Percentiles rank a stretch among this genome's conserved stretches.
These are phyloP conservation scores for Apotomis turbidana DNA, from an alignment of 2,888 invertebrate species.

Conservation along the genomic window DNA sequence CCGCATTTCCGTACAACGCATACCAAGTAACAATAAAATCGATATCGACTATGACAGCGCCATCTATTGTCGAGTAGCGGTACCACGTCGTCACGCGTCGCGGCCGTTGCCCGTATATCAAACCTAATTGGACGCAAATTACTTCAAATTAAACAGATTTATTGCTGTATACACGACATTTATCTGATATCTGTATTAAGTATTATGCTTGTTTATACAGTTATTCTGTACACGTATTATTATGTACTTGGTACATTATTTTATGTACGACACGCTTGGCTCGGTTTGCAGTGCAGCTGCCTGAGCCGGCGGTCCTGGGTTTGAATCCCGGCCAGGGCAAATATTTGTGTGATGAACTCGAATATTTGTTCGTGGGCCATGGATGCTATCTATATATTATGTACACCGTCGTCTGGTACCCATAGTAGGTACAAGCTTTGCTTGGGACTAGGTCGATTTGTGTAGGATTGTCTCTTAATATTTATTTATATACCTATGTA, in stretches of 20 bases:
- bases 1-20: too few species aligned
- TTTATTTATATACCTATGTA: too few species aligned
- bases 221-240: constrained; percentile 12
- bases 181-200: constrained; percentile 49
- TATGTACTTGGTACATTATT: constrained; percentile 22
- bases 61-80: constrained; percentile 75
- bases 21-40: constrained; percentile 1
- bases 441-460: too few species aligned
- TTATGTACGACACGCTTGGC: not conserved
- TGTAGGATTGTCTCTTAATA: too few species aligned
- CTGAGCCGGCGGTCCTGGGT: too few species aligned
- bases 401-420: too few species aligned
- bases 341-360: too few species aligned
- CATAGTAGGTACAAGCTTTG: too few species aligned
- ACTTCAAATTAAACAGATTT: constrained; percentile 75
- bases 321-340: too few species aligned
- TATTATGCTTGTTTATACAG: constrained; percentile 17
- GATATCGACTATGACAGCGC: constrained; percentile 58
- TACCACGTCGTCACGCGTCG: constrained; percentile 54
- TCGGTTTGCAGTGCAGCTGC: too few species aligned
- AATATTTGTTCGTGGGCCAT: too few species aligned
- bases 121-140: constrained; percentile 73
- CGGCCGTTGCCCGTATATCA: constrained; percentile 58
- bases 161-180: constrained; percentile 67
- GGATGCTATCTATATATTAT: too few species aligned